Evolutionary conservation across 2,113 vertebrate genomes (phyloP).

Genomic region (Elaphurus davidianus): DNA sequence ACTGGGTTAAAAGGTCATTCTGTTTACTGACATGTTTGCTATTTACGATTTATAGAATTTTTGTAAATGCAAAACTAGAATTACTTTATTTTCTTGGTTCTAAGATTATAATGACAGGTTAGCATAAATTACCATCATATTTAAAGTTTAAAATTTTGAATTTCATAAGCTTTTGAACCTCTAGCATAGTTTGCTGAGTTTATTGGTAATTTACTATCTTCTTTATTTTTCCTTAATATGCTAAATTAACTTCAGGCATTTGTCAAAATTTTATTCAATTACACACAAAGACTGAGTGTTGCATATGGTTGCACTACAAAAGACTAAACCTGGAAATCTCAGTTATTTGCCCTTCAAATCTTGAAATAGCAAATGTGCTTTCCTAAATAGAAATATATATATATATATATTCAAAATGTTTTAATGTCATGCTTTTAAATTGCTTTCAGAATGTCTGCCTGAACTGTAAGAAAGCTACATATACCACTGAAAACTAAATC

Average conservation of each 20-base stretch:
- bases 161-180: background rate
- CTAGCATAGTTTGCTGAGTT: background rate
- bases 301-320: background rate
- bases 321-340: constrained; percentile 22
- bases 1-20: background rate
- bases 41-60: background rate
- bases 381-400: background rate
- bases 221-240: background rate
- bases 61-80: background rate
- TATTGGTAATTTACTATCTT: background rate
- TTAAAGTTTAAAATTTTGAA: background rate
- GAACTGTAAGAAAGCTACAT: constrained; percentile 10
- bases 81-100: background rate
- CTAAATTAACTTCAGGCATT: background rate
- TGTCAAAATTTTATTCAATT: background rate
- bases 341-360: constrained; percentile 40
- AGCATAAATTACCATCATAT: background rate
- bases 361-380: constrained; percentile 23
- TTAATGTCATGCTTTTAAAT: constrained; percentile 40
- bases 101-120: background rate
- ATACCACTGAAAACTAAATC: background rate
- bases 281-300: background rate
- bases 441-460: background rate
- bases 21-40: background rate
- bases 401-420: background rate